phyloP scores from a whole-genome alignment of 2,113 vertebrate genomes.

The Atrichornis clamosus region DNA sequence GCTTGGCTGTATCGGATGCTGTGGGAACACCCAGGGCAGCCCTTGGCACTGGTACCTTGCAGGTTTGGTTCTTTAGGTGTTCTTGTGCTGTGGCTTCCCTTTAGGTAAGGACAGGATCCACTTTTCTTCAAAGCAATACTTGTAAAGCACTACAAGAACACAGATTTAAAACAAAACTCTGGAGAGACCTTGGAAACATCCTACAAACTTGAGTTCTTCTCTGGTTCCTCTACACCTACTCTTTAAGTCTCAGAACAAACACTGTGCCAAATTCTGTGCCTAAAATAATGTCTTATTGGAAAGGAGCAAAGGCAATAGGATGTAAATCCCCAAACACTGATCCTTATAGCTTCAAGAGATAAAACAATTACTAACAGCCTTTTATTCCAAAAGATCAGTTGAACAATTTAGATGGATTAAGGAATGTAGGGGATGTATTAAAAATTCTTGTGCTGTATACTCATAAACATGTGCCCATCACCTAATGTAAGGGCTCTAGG shows the following conservation, averaged over 20 bases:
- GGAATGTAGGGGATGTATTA: background rate
- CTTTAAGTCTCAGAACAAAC: background rate
- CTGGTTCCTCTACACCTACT: background rate
- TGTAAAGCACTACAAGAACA: background rate
- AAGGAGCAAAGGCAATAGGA: background rate
- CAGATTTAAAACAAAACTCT: background rate
- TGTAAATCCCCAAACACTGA: background rate
- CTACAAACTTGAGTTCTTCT: background rate
- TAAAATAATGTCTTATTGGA: background rate
- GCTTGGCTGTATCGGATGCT: rapidly evolving
- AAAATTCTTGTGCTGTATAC: background rate
- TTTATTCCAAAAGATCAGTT: background rate
- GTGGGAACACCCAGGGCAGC: background rate
- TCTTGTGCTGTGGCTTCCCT: background rate
- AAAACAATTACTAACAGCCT: background rate
- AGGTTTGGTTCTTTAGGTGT: background rate
- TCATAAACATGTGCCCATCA: background rate
- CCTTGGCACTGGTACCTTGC: background rate
- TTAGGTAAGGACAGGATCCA: rapidly evolving
- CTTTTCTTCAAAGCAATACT: background rate
- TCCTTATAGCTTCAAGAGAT: background rate
- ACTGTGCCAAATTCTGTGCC: background rate
- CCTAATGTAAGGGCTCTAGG: background rate
- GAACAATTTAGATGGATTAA: background rate
- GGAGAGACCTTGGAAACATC: background rate